These are phyloP conservation scores for Agelaius phoeniceus DNA, from an alignment of 2,113 vertebrate species.

Conservation along the genomic window DNA sequence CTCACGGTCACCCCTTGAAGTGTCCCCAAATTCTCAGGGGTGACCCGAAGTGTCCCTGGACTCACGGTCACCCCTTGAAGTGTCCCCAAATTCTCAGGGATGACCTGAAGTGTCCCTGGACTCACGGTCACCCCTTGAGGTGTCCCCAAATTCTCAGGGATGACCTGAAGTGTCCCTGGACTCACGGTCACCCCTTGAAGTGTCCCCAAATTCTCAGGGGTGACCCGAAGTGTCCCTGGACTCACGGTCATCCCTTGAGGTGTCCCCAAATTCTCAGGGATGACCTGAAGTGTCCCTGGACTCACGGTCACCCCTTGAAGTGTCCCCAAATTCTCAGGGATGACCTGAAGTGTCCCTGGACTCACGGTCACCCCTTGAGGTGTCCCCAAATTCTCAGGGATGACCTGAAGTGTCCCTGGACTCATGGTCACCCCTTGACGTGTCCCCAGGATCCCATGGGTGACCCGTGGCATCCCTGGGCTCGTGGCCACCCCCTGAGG, in stretches of 20 bases:
- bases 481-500: not conserved
- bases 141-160: too few species aligned
- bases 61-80: too few species aligned
- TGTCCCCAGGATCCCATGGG: too few species aligned
- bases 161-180: too few species aligned
- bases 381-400: not conserved
- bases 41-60: too few species aligned
- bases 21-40: not conserved
- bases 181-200: rapidly evolving
- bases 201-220: rapidly evolving
- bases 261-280: not conserved
- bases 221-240: rapidly evolving
- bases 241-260: rapidly evolving
- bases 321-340: not conserved
- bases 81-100: not conserved
- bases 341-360: not conserved
- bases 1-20: not conserved
- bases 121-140: rapidly evolving
- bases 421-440: not conserved
- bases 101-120: not conserved
- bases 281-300: rapidly evolving
- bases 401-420: rapidly evolving
- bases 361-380: rapidly evolving
- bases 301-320: not conserved
- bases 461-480: not conserved